Conservation (phyloP, 2,797 vertebrate genomes). For the Myotis pilosus region DNA sequence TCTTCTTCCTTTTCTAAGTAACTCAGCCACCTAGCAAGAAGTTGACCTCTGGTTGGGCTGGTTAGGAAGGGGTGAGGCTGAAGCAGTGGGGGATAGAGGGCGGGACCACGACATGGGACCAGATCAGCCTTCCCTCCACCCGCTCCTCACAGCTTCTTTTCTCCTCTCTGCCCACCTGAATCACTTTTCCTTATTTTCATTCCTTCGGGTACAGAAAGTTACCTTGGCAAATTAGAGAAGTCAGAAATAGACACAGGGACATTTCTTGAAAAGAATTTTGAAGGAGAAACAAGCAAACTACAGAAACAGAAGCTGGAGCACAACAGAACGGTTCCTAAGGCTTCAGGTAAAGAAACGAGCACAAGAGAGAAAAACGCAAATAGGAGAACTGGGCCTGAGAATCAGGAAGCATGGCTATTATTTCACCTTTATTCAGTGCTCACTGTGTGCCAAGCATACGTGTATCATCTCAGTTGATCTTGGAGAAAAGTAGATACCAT, state of each 20-base stretch:
- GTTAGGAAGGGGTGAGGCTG: neutral
- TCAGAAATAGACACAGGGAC: conserved; percentile 15
- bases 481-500: neutral
- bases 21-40: neutral
- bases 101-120: neutral
- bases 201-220: neutral
- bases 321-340: neutral
- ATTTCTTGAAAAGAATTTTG: conserved; percentile 21
- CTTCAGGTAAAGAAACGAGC: neutral
- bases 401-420: neutral
- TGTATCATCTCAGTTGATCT: neutral
- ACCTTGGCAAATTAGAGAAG: neutral
- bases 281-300: neutral
- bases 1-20: neutral
- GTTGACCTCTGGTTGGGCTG: neutral
- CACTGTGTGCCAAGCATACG: neutral
- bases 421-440: neutral
- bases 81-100: neutral
- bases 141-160: neutral
- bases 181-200: neutral
- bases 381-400: neutral
- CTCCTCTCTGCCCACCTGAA: neutral
- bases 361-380: neutral
- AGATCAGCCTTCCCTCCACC: neutral
- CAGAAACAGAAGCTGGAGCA: neutral